These are phyloP conservation scores for Palythoa caribaeorum DNA, from an alignment of 92 coral and sea anemone species.

Conservation along the genomic window DNA sequence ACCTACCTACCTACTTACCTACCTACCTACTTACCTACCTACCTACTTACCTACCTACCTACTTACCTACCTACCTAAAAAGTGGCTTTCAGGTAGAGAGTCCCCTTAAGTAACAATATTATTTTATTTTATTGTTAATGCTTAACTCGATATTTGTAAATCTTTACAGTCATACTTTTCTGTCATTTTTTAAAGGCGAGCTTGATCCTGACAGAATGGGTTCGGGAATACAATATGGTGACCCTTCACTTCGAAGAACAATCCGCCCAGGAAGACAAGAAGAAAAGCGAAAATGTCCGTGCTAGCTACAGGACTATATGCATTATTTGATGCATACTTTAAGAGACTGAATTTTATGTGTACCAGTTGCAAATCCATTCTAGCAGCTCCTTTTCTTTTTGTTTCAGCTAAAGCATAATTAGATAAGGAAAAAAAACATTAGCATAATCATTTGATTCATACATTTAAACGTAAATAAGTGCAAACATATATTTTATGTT, in stretches of 20 bases:
- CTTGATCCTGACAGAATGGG: slow-evolving; percentile 99
- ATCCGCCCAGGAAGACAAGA: slow-evolving; percentile 90
- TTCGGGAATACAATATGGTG: slow-evolving; percentile 99
- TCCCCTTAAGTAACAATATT: no score
- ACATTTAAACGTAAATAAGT: not conserved
- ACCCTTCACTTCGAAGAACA: slow-evolving; percentile 97
- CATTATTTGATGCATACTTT: not conserved
- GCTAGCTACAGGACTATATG: slow-evolving; percentile 24
- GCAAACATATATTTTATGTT: no score
- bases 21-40: no score
- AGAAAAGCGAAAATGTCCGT: slow-evolving; percentile 67
- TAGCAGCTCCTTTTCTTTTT: not conserved
- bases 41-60: no score
- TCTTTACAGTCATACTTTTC: not conserved
- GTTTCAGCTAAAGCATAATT: not conserved
- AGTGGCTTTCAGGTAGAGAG: no score
- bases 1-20: no score
- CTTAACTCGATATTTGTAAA: not conserved
- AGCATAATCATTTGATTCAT: not conserved
- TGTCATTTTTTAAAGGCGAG: slow-evolving; percentile 72
- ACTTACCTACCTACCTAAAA: no score
- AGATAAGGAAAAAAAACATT: not conserved
- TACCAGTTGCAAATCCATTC: no score
- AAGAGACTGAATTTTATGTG: not conserved
- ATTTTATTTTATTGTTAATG: no score